Evolutionary conservation across 2,797 vertebrate species (phyloP), one percentile per base, ranked within the genome.

Genomic region (Galago senegalensis): DNA sequence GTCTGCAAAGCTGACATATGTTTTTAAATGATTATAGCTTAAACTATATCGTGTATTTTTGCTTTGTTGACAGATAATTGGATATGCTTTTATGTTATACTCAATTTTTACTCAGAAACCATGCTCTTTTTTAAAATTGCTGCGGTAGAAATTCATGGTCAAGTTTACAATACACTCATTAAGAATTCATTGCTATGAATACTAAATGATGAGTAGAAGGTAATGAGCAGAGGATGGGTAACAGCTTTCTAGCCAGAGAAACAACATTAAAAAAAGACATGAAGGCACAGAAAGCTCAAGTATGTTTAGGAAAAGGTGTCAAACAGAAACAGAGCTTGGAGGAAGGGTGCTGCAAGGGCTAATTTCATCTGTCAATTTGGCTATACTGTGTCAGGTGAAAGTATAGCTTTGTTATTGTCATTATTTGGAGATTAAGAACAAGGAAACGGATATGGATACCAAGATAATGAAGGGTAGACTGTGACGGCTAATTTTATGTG

Each of bases 111-210:
- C 49, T 84, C 34, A 65, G 81, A 82, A 88, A 80, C 49, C 37
- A 14, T 37, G 27, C 37, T 61, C 69, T 63, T 81, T 89, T 87
- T 93, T 61, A 85, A 63, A 29, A 93, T 49, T 23, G 23, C 37
- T 81, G 43, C 67, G 77, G 37, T 92, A 37, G 69, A 85, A 96
- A 92, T n/a, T 72, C 27, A 60, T 63, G 69, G 37, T 80, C 75
- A 75, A 69, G 20, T 83, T 87, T 90, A 72, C 27, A 21, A 23
- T 27, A 61, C 43, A 67, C 37, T 84, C 29, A 84, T 84, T 84
- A 91, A 89, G 56, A 76, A 85, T 23, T 37, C 60, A 89, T 72
- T 91, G 69, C 37, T 84, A 13, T 49, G 87, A 79, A 29, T 92
- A 69, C 25, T 69, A 27, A 91, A 49, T 83, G 40, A n/a, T 76